phyloP scores from a whole-genome alignment of 2,888 invertebrate genomes.

The Heteromurus nitidus region DNA sequence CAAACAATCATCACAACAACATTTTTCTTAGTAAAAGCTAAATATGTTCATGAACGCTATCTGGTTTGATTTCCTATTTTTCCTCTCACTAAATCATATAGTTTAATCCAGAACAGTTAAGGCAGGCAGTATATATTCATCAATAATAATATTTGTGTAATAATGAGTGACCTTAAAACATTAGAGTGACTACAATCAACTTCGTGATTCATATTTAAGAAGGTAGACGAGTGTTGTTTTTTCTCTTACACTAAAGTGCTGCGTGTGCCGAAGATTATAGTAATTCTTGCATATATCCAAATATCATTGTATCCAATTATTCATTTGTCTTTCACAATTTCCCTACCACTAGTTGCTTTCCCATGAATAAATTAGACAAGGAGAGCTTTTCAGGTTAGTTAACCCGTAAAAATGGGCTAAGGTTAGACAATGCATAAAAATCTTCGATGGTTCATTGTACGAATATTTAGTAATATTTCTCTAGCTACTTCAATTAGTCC shows the following conservation, averaged over 20 bases:
- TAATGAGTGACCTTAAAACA: slow-evolving; percentile 16
- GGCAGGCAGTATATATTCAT: slow-evolving; percentile 56
- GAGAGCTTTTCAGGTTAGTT: slow-evolving; percentile 18
- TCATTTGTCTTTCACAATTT: slow-evolving; percentile 41
- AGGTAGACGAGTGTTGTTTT: too few relatives aligned
- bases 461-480: too few relatives aligned
- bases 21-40: slow-evolving; percentile 6
- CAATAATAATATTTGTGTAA: background rate
- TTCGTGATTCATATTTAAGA: background rate
- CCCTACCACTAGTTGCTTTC: slow-evolving; percentile 29
- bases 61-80: background rate
- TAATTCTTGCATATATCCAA: background rate
- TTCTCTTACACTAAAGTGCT: too few relatives aligned
- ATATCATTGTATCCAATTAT: slow-evolving; percentile 40
- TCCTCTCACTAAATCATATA: too few relatives aligned
- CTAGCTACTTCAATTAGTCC: too few relatives aligned
- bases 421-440: background rate
- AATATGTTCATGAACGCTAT: background rate
- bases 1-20: slow-evolving; percentile 61
- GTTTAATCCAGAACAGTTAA: slow-evolving; percentile 37
- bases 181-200: slow-evolving; percentile 5
- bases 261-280: slow-evolving; percentile 5
- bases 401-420: background rate
- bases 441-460: background rate
- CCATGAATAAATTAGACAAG: background rate